Evolutionary conservation across 2,888 invertebrate genomes (phyloP), one percentile per base, ranked within the genome.

Genomic region (Patella depressa): DNA sequence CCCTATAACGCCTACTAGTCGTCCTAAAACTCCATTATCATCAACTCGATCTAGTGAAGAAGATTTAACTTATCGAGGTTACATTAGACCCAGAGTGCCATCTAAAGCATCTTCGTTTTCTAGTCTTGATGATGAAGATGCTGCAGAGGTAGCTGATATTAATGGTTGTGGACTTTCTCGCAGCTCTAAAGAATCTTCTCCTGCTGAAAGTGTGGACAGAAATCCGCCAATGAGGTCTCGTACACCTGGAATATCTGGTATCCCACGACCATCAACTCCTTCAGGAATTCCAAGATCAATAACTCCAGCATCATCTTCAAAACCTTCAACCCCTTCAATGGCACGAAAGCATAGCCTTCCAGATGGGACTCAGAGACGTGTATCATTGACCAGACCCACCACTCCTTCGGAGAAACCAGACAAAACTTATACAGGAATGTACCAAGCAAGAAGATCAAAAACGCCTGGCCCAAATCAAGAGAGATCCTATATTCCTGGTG

Each of bases 401-500:
- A 72, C 70, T 14, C 75, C 72, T 55, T 71, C 75, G n/a, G 75
- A 55, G 7, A 45, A 59, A 45, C 5, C n/a, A 14, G 75, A 80
- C 59, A 82, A 81, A 76, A 82, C 85, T 14, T 88, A 88, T 74
- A 83, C 80, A 59, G 83, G 84, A 45, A 83, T 86, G 34, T 87
- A 83, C 77, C 80, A 83, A 34, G 80, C 83, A 29, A 82, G 85
- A 53, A 79, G 86, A n/a, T 84, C 87, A 54, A 82, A 81, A 34
- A 87, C 88, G 1, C 88, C 88, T 2, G 85, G 85, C 15, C 85
- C 87, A 14, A n/a, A 0, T 15, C 34, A 11, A 29, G 34, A 57
- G 53, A 75, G n/a, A 14, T 75, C 77, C 29, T 53, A 45, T n/a
- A 19, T 53, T 73, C 59, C 24, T 19, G 73, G 34, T 4, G 71